These are phyloP conservation scores for Laspeyria flexula DNA, from an alignment of 2,888 invertebrate genomes.

Conservation along the genomic window DNA sequence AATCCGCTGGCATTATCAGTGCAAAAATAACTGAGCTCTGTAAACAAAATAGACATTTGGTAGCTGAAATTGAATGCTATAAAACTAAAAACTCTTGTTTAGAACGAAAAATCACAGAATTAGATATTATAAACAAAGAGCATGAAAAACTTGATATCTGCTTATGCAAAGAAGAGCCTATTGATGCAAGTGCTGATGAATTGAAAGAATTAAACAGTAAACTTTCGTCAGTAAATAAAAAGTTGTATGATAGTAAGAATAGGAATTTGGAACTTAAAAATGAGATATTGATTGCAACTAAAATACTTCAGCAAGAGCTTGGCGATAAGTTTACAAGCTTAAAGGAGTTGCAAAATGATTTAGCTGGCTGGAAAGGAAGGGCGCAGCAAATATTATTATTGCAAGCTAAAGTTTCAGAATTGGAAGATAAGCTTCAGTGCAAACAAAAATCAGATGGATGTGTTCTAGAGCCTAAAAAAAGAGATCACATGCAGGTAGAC, in stretches of 20 bases:
- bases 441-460: slow-evolving; percentile 56
- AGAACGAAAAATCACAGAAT: slow-evolving; percentile 79
- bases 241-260: slow-evolving; percentile 90
- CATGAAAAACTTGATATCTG: slow-evolving; percentile 67
- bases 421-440: slow-evolving; percentile 87
- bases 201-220: slow-evolving; percentile 88
- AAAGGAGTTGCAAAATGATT: slow-evolving; percentile 84
- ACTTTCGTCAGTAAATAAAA: slow-evolving; percentile 85
- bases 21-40: slow-evolving; percentile 89
- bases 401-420: slow-evolving; percentile 88
- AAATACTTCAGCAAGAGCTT: slow-evolving; percentile 90
- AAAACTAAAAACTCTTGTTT: slow-evolving; percentile 86
- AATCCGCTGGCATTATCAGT: slow-evolving; percentile 84
- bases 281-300: slow-evolving; percentile 90
- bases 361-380: slow-evolving; percentile 91
- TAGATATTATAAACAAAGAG: slow-evolving; percentile 71
- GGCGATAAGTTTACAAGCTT: slow-evolving; percentile 90
- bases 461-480: slow-evolving; percentile 56
- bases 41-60: slow-evolving; percentile 88
- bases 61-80: slow-evolving; percentile 86
- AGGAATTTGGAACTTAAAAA: slow-evolving; percentile 89
- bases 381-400: slow-evolving; percentile 90
- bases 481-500: slow-evolving; percentile 66
- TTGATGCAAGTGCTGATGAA: slow-evolving; percentile 73
- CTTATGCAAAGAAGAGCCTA: slow-evolving; percentile 78